Evolutionary conservation across 2,113 vertebrate genomes (phyloP), one percentile per base, ranked within the genome.

Genomic region (Paramormyrops kingsleyae): DNA sequence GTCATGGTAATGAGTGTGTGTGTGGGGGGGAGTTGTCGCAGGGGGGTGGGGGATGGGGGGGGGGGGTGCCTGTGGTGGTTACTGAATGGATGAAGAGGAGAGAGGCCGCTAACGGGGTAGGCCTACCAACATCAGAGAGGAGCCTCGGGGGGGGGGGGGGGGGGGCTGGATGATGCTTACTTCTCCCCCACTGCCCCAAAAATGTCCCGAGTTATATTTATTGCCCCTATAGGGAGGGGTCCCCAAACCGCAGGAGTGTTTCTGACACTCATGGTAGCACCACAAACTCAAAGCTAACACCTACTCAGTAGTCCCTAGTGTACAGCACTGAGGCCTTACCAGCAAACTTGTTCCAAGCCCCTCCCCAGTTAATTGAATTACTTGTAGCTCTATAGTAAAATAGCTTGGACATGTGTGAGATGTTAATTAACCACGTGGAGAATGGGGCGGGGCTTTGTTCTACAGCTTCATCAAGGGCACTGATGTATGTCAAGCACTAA

Each of bases 1-100:
- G 88, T 90, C 53, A 88, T 90, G 90, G 24, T 90, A 88, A 90
- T 90, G 90, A 90, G 87, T 88, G 89, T 2, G 9, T 42, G 35
- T 31, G 56, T 19, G 53, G 21, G 70, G 70, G 70, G 31, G 70
- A 1, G 31, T 17, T 77, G 31, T 39, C 13, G 15, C 13, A 6
- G 27, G 59, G 87, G 24, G 59, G 87, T 4, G n/a, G n/a, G n/a
- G n/a, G n/a, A n/a, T n/a, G n/a, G 15, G n/a, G 13, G n/a, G 12
- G 44, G 39, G 42, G 87, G 39, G n/a, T 74, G 5, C 62, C 53
- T 12, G 31, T 49, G 19, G 62, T 3, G 87, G 31, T 35, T 21
- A 44, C 47, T 83, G 74, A 83, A 88, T 88, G 90, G 50, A 35
- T 80, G n/a, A 52, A 27, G 31, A 31, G 62, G 44, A 47, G 52